phyloP scores from a whole-genome alignment of 2,113 vertebrate species.

The Hiodon alosoides region DNA sequence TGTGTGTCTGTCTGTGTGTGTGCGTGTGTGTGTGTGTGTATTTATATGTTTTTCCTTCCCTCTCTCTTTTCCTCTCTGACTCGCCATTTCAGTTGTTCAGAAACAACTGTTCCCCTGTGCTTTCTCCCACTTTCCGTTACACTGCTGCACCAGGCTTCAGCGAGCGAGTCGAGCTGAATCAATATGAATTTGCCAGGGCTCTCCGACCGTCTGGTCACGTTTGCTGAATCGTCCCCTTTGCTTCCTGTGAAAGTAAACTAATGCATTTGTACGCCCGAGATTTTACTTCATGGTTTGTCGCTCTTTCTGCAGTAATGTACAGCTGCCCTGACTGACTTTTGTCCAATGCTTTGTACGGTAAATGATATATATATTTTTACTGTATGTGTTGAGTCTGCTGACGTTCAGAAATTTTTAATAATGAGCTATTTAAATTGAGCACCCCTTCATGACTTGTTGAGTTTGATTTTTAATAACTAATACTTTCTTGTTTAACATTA shows the following conservation, averaged over 20 bases:
- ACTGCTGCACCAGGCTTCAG: constrained; percentile 11
- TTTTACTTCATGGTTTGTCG: not conserved
- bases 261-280: no score
- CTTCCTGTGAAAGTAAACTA: no score
- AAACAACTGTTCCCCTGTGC: not conserved
- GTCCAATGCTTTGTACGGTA: not conserved
- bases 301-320: not conserved
- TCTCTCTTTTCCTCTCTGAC: not conserved
- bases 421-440: no score
- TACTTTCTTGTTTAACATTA: no score
- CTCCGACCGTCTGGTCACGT: no score
- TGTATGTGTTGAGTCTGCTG: no score
- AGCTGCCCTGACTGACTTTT: not conserved
- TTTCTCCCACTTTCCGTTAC: constrained; percentile 3
- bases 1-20: constrained; percentile 7
- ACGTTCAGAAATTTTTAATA: no score
- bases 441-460: no score
- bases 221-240: no score
- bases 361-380: no score
- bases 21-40: constrained; percentile 4
- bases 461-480: no score
- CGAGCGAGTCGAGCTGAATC: constrained; percentile 28
- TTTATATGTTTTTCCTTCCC: not conserved
- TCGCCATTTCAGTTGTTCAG: not conserved
- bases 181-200: not conserved